These are phyloP conservation scores for Capreolus pygargus DNA, from an alignment of 2,113 vertebrate species.

Conservation along the genomic window DNA sequence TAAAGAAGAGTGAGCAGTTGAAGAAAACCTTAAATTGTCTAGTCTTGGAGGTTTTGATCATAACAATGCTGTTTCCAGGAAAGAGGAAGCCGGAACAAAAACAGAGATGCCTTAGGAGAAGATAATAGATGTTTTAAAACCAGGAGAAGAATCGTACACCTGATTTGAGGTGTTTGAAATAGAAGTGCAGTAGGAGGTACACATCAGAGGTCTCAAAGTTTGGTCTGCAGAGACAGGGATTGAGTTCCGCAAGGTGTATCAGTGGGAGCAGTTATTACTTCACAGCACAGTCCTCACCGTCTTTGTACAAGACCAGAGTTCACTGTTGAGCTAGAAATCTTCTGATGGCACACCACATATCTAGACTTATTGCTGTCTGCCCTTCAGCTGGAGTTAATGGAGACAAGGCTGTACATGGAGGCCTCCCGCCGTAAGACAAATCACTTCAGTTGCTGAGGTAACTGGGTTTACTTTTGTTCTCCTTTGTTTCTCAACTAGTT, in stretches of 20 bases:
- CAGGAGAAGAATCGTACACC: not conserved
- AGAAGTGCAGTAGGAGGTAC: not conserved
- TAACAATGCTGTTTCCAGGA: not conserved
- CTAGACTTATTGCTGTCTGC: not conserved
- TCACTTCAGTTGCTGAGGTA: not conserved
- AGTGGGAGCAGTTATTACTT: not conserved
- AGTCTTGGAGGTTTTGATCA: not conserved
- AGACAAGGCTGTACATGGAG: fast-evolving
- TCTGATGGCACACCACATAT: too few relatives aligned
- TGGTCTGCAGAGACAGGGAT: not conserved
- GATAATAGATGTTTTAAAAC: not conserved
- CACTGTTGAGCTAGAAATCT: not conserved
- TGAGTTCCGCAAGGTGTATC: fast-evolving
- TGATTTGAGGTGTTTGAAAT: not conserved
- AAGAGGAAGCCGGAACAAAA: not conserved
- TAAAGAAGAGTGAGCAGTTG: not conserved
- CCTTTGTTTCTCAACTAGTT: not conserved
- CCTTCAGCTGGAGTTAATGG: not conserved
- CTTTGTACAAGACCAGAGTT: not conserved
- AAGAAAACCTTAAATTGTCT: not conserved
- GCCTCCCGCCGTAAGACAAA: not conserved
- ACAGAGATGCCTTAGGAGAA: not conserved
- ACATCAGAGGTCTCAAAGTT: not conserved
- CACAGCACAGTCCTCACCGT: not conserved
- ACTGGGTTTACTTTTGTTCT: not conserved